Conservation (phyloP, 2,113 vertebrate species). For the Pomatorhinus ruficollis region DNA sequence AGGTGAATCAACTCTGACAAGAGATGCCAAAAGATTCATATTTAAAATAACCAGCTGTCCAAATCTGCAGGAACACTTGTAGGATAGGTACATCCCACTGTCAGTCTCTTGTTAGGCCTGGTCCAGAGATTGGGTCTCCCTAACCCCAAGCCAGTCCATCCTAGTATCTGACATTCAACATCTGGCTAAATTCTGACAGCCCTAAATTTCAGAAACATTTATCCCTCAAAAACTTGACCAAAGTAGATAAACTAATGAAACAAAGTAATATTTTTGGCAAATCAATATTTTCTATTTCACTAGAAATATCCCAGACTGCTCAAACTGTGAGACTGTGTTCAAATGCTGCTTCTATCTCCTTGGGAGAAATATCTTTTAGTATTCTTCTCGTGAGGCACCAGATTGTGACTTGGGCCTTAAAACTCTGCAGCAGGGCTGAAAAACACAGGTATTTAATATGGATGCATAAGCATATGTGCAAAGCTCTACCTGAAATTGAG, state of each 20-base stretch:
- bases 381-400: neutral
- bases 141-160: neutral
- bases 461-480: neutral
- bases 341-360: neutral
- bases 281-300: neutral
- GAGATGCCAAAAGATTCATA: rapidly evolving
- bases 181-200: neutral
- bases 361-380: neutral
- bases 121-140: neutral
- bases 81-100: neutral
- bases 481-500: neutral
- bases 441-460: neutral
- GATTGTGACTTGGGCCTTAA: neutral
- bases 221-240: neutral
- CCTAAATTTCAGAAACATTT: neutral
- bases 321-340: neutral
- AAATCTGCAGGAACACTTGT: rapidly evolving
- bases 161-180: neutral
- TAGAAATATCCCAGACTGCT: neutral
- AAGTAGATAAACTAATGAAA: neutral
- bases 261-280: neutral
- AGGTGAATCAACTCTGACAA: neutral
- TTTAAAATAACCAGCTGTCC: neutral
- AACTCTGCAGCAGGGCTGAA: neutral
- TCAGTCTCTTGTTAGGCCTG: neutral